phyloP scores from a whole-genome alignment of 1,140 invertebrate genomes.

The Atta colombica region DNA sequence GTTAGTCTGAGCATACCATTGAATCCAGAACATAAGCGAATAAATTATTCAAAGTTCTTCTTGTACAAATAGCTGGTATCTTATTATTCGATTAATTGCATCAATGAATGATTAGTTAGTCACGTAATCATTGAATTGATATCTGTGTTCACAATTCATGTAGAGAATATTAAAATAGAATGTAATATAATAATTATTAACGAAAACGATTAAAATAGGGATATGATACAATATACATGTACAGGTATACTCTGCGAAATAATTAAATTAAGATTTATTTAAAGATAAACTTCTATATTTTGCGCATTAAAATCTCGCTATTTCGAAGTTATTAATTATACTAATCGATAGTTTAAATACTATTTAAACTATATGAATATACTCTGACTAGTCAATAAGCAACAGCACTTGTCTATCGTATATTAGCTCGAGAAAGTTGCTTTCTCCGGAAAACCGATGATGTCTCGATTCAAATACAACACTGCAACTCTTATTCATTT shows the following conservation, averaged over 20 bases:
- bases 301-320: not conserved
- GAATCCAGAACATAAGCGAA: not conserved
- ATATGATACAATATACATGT: not conserved
- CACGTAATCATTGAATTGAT: not conserved
- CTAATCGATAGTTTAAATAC: not conserved
- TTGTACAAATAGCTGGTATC: not conserved
- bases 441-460: constrained; percentile 59
- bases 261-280: not conserved
- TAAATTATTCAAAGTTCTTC: constrained; percentile 46
- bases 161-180: not conserved
- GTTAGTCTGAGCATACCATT: constrained; percentile 30
- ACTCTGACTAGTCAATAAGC: not conserved
- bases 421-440: constrained; percentile 51
- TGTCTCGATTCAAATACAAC: constrained; percentile 8
- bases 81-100: not conserved
- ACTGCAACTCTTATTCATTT: constrained; percentile 31
- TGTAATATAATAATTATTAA: not conserved
- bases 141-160: not conserved
- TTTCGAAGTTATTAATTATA: not conserved
- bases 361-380: not conserved
- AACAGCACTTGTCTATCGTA: constrained; percentile 12
- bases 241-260: not conserved
- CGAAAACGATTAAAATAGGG: not conserved
- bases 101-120: not conserved
- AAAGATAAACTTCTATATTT: not conserved